Conservation (phyloP, 2,888 invertebrate genomes). For the Apocheima hispidaria region DNA sequence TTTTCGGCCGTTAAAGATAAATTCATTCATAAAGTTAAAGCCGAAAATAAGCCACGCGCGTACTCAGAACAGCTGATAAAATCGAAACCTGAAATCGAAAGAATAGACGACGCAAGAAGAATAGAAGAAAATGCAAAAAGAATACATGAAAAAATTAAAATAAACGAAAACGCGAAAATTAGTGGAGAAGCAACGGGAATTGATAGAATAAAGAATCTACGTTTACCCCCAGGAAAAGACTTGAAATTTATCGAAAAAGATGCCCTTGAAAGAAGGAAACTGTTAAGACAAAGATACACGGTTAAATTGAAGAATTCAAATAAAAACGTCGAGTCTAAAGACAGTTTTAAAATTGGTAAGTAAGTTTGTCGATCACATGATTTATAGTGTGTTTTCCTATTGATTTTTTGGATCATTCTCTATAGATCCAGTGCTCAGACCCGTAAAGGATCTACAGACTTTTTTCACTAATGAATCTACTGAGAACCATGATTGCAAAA, state of each 20-base stretch:
- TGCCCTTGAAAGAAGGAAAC: slow-evolving; percentile 35
- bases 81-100: background rate
- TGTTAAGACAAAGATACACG: slow-evolving; percentile 48
- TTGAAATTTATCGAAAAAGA: slow-evolving; percentile 1
- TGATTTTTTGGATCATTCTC: background rate
- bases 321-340: slow-evolving; percentile 21
- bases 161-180: background rate
- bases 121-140: background rate
- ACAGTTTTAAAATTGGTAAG: slow-evolving; percentile 4
- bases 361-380: background rate
- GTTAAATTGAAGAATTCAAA: slow-evolving; percentile 41
- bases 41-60: background rate
- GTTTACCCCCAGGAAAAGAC: slow-evolving; percentile 10
- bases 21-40: background rate
- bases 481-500: no score
- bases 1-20: background rate
- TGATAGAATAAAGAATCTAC: background rate
- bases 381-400: background rate
- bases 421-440: no score
- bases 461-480: no score
- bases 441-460: no score
- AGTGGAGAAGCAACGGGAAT: background rate
- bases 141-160: background rate
- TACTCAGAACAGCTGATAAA: background rate
- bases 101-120: background rate